Evolutionary conservation across 2,888 invertebrate species (phyloP).

Genomic region (Teleogryllus oceanicus): DNA sequence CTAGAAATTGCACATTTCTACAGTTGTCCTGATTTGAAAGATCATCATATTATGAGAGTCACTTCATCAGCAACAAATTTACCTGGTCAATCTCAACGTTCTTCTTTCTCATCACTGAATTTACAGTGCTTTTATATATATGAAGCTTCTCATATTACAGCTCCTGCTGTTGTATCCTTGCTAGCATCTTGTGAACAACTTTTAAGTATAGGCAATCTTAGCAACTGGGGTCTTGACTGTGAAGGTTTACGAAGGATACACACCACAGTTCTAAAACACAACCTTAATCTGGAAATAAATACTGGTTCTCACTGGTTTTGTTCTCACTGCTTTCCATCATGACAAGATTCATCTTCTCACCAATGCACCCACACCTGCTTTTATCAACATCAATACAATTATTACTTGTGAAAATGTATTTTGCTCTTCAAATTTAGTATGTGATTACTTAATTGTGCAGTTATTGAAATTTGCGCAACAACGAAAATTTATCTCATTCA

Average conservation of each 20-base stretch:
- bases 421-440: too few species aligned
- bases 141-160: constrained; percentile 46
- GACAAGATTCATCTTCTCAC: background rate
- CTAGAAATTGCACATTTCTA: constrained; percentile 46
- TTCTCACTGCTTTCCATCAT: constrained; percentile 34
- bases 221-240: constrained; percentile 47
- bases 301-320: constrained; percentile 50
- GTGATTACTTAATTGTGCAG: too few species aligned
- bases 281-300: constrained; percentile 47
- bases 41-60: constrained; percentile 44
- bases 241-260: constrained; percentile 45
- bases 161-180: constrained; percentile 44
- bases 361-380: too few species aligned
- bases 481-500: too few species aligned
- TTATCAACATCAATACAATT: too few species aligned
- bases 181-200: constrained; percentile 45
- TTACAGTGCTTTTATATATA: constrained; percentile 48
- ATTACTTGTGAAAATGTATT: too few species aligned
- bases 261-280: constrained; percentile 44
- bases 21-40: constrained; percentile 47
- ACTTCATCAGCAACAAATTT: constrained; percentile 19
- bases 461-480: too few species aligned
- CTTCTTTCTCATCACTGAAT: constrained; percentile 18
- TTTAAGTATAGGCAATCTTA: constrained; percentile 47
- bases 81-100: background rate